Evolutionary conservation across 2,888 invertebrate species (phyloP).

Genomic region (Deroplatys truncata): DNA sequence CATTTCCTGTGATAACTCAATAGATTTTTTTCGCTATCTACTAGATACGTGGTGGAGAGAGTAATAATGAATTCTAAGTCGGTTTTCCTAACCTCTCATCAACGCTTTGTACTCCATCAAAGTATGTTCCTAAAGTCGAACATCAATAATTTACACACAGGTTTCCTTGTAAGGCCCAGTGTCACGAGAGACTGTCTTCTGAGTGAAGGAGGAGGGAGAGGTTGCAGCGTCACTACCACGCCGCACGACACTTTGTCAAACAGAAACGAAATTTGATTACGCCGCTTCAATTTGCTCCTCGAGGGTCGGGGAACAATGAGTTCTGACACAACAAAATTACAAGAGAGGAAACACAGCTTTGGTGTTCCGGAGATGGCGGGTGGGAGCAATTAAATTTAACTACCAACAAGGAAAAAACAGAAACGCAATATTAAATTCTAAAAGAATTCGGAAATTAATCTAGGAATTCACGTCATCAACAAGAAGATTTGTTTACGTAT

Average conservation of each 20-base stretch:
- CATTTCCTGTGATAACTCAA: too few species aligned
- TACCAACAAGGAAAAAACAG: background rate
- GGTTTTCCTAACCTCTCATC: too few species aligned
- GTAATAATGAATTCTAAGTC: too few species aligned
- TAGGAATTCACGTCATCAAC: background rate
- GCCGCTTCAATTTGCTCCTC: background rate
- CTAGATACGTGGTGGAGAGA: too few species aligned
- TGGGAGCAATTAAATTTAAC: background rate
- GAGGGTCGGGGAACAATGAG: background rate
- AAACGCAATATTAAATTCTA: background rate
- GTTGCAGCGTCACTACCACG: slow-evolving; percentile 18
- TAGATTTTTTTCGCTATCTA: too few species aligned
- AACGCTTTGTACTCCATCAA: too few species aligned
- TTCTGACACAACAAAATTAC: too few species aligned
- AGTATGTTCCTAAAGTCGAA: too few species aligned
- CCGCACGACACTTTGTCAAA: slow-evolving; percentile 21
- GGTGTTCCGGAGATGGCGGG: background rate
- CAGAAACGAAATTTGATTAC: slow-evolving; percentile 24
- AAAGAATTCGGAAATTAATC: background rate
- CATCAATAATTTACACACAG: too few species aligned
- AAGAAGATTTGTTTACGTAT: too few species aligned
- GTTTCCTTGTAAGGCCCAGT: background rate
- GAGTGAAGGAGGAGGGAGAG: background rate
- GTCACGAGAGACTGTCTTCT: background rate
- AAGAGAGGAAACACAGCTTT: background rate